phyloP scores from a whole-genome alignment of 2,797 vertebrate genomes.

The Anabas testudineus region DNA sequence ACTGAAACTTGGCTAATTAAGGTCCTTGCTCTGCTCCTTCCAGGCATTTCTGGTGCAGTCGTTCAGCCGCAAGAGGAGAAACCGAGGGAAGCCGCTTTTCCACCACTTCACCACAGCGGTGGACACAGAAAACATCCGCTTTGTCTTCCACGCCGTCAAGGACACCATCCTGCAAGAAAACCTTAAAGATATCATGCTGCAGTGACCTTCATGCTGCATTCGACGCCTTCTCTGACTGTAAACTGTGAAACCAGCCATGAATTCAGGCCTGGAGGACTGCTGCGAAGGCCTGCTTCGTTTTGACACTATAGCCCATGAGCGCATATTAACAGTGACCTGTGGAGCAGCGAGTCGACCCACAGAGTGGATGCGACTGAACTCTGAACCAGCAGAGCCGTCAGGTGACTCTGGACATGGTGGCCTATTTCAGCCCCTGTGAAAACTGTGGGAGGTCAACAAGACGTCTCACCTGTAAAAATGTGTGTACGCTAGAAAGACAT shows the following conservation, averaged over 20 bases:
- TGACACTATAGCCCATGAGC: slow-evolving; percentile 14
- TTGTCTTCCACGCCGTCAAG: slow-evolving; percentile 97
- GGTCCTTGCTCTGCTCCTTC: slow-evolving; percentile 24
- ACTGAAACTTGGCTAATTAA: neutral
- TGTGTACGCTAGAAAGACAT: slow-evolving; percentile 56
- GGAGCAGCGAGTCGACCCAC: slow-evolving; percentile 39
- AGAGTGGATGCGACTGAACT: slow-evolving; percentile 48
- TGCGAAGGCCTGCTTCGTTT: slow-evolving; percentile 7
- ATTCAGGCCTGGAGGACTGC: slow-evolving; percentile 23
- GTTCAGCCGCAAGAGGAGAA: slow-evolving; percentile 93
- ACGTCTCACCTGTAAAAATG: slow-evolving; percentile 62
- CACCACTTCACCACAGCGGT: slow-evolving; percentile 98
- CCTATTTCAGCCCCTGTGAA: slow-evolving; percentile 46
- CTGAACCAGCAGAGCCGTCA: slow-evolving; percentile 60
- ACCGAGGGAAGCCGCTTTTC: slow-evolving; percentile 93
- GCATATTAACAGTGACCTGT: slow-evolving; percentile 47
- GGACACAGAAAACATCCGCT: slow-evolving; percentile 98
- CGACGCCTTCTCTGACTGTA: slow-evolving; percentile 12
- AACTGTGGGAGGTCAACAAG: slow-evolving; percentile 38
- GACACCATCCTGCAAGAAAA: slow-evolving; percentile 98
- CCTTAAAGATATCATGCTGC: slow-evolving; percentile 97
- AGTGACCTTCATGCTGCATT: slow-evolving; percentile 82
- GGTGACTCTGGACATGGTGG: slow-evolving; percentile 28
- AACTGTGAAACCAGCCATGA: slow-evolving; percentile 62
- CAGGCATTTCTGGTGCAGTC: slow-evolving; percentile 93